phyloP scores from a whole-genome alignment of 2,888 invertebrate species.

The Camponotus fellah region DNA sequence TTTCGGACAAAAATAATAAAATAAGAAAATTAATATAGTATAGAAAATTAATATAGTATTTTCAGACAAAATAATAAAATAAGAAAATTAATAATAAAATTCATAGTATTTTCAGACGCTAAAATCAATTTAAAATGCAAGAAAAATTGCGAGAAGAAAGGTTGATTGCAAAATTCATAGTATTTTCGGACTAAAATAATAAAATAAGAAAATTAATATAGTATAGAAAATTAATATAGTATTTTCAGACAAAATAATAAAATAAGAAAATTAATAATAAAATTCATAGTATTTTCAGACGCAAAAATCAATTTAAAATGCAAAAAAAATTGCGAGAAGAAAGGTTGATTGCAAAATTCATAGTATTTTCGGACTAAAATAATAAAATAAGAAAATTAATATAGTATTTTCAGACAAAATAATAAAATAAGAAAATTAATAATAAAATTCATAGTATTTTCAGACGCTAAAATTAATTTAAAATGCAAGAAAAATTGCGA shows the following conservation, averaged over 20 bases:
- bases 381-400: too few relatives aligned
- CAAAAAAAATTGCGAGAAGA: neutral
- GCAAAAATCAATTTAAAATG: slow-evolving; percentile 4
- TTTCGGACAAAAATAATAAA: too few relatives aligned
- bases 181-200: too few relatives aligned
- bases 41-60: too few relatives aligned
- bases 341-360: slow-evolving; percentile 10
- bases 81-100: neutral
- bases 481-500: neutral
- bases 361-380: too few relatives aligned
- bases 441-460: neutral
- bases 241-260: too few relatives aligned
- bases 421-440: neutral
- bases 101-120: neutral
- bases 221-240: too few relatives aligned
- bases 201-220: too few relatives aligned
- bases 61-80: too few relatives aligned
- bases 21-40: too few relatives aligned
- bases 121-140: slow-evolving; percentile 11
- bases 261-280: neutral
- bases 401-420: too few relatives aligned
- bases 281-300: neutral
- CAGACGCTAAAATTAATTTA: neutral
- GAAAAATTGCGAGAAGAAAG: neutral
- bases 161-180: too few relatives aligned